phyloP scores from a whole-genome alignment of 2,113 vertebrate genomes.

The Pardalotus punctatus region DNA sequence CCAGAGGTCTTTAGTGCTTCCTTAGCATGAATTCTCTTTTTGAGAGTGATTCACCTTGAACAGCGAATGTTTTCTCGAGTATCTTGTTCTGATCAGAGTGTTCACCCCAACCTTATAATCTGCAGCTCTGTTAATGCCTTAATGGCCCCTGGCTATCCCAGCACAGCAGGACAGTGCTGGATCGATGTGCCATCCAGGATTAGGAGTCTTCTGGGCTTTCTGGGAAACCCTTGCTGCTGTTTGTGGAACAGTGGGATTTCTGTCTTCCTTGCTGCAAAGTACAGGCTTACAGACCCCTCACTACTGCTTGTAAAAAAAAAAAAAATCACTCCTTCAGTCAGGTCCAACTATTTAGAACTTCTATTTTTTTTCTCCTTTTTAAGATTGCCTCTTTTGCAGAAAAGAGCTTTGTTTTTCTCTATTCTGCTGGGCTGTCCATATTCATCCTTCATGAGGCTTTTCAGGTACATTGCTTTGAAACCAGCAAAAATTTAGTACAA shows the following conservation, averaged over 20 bases:
- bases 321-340: neutral
- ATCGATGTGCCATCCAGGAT: neutral
- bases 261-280: neutral
- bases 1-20: neutral
- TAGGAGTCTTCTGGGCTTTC: neutral
- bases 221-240: neutral
- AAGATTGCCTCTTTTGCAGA: neutral
- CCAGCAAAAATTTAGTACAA: neutral
- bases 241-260: neutral
- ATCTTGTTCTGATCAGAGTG: neutral
- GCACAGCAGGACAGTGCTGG: neutral
- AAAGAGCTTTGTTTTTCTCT: neutral
- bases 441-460: neutral
- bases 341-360: neutral
- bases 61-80: neutral
- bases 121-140: conserved; percentile 18
- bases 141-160: neutral
- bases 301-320: neutral
- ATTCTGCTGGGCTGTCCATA: neutral
- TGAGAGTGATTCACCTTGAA: conserved; percentile 21
- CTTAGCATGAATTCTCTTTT: neutral
- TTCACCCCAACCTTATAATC: neutral
- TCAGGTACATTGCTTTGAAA: neutral
- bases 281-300: neutral
- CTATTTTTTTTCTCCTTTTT: accelerated